phyloP scores from a whole-genome alignment of 1,140 invertebrate genomes.

The Penaeus vannamei region DNA sequence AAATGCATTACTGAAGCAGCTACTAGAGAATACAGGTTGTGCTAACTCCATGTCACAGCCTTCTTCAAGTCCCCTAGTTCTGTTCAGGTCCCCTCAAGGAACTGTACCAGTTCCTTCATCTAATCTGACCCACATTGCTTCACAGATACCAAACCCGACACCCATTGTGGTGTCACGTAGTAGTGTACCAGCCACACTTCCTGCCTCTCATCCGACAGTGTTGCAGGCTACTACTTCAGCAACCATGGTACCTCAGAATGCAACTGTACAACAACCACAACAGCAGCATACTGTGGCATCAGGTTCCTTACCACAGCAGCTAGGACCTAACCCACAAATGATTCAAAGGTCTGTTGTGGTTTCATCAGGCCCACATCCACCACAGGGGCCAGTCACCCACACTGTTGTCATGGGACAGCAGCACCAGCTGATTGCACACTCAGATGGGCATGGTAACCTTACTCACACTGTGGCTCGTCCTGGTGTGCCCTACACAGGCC shows the following conservation, averaged over 20 bases:
- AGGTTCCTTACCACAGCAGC: conserved; percentile 36
- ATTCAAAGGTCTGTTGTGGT: conserved; percentile 49
- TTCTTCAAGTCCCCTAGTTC: conserved; percentile 70
- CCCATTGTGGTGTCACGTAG: conserved; percentile 64
- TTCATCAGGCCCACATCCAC: conserved; percentile 45
- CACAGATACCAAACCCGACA: conserved; percentile 59
- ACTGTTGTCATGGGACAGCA: conserved; percentile 55
- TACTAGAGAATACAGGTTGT: conserved; percentile 87
- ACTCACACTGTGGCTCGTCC: conserved; percentile 45
- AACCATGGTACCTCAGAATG: conserved; percentile 42
- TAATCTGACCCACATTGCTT: conserved; percentile 58
- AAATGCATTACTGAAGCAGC: conserved; percentile 88
- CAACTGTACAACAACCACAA: conserved; percentile 60
- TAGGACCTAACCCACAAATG: conserved; percentile 48
- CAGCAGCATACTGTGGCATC: conserved; percentile 67
- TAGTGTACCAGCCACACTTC: conserved; percentile 49
- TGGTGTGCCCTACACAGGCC: conserved; percentile 42
- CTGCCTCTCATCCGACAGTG: conserved; percentile 44
- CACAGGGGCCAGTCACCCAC: conserved; percentile 43
- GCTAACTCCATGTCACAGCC: conserved; percentile 69
- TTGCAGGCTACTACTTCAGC: conserved; percentile 48
- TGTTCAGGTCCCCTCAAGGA: conserved; percentile 60
- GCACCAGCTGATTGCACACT: conserved; percentile 44
- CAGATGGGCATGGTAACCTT: conserved; percentile 45
- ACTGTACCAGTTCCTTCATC: conserved; percentile 49